Evolutionary conservation across 2,797 vertebrate species (phyloP).

Genomic region (Manis crassicaudata): DNA sequence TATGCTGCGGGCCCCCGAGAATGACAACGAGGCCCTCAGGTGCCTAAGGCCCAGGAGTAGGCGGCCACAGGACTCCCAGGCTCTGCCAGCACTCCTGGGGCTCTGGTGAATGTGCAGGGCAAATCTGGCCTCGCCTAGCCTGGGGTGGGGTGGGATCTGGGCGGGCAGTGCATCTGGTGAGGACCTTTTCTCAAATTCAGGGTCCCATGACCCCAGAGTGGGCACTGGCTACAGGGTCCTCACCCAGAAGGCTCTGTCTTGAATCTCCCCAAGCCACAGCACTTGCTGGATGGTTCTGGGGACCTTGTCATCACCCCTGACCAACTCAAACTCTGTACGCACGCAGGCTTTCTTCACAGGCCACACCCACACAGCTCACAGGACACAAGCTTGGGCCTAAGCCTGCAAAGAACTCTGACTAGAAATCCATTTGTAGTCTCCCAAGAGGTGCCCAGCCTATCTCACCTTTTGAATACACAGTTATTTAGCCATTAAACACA

Average conservation of each 20-base stretch:
- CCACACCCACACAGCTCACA: not conserved
- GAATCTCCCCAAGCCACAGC: not conserved
- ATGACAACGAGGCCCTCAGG: not conserved
- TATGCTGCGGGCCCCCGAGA: not conserved
- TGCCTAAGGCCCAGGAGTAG: not conserved
- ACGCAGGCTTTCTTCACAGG: not conserved
- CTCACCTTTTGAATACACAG: not conserved
- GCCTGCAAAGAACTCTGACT: not conserved
- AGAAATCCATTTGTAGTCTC: not conserved
- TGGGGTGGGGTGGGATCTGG: not conserved
- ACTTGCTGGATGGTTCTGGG: not conserved
- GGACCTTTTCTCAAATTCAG: not conserved
- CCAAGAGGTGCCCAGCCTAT: not conserved
- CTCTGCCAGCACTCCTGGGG: not conserved
- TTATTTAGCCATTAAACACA: not conserved
- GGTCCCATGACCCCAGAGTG: accelerated
- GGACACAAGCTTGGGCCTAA: not conserved
- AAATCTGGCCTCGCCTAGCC: not conserved
- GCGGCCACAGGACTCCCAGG: not conserved
- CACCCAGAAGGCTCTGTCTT: not conserved
- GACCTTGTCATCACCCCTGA: not conserved
- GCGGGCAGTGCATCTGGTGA: not conserved
- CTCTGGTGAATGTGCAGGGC: not conserved
- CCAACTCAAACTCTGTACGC: not conserved
- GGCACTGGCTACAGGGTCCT: not conserved